Conservation (phyloP, 2,888 invertebrate species). For the Cancer borealis region DNA sequence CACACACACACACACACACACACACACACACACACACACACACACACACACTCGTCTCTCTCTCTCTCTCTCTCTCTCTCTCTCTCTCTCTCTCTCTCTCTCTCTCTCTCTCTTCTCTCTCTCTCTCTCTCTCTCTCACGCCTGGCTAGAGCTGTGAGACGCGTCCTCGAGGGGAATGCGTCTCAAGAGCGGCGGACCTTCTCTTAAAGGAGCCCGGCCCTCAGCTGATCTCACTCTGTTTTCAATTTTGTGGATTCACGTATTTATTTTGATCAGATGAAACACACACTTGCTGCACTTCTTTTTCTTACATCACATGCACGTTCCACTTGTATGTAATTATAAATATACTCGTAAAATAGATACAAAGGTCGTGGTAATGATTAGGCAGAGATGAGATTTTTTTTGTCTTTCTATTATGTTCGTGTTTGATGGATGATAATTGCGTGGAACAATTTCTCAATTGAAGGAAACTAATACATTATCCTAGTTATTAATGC, state of each 20-base stretch:
- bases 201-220: neutral
- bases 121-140: neutral
- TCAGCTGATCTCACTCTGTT: neutral
- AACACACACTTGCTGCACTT: neutral
- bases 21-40: neutral
- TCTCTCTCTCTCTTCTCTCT: conserved; percentile 36
- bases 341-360: neutral
- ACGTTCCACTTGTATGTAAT: neutral
- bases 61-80: conserved; percentile 1
- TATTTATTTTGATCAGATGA: neutral
- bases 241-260: neutral
- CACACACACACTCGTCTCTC: neutral
- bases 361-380: neutral
- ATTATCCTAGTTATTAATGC: neutral
- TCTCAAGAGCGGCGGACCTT: conserved; percentile 7
- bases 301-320: neutral
- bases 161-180: neutral
- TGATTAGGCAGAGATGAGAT: neutral
- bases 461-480: neutral
- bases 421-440: neutral
- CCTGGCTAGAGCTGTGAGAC: conserved; percentile 7
- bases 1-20: neutral
- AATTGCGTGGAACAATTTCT: no score
- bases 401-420: neutral
- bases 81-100: conserved; percentile 40